phyloP scores from a whole-genome alignment of 2,797 vertebrate species.

The Phrynocephalus vlangalii region DNA sequence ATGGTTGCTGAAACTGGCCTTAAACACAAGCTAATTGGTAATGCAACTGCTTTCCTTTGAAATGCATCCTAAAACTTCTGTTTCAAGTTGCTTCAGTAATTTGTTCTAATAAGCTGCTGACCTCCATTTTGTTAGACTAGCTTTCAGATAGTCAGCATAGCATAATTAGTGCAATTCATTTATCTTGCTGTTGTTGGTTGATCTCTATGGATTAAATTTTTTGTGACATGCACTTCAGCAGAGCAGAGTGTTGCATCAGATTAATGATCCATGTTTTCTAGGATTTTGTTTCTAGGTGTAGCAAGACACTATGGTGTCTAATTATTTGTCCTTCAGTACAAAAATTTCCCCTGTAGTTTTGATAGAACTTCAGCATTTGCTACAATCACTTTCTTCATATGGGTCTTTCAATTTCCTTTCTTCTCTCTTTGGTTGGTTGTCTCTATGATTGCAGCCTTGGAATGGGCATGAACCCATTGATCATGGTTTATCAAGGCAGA shows the following conservation, averaged over 20 bases:
- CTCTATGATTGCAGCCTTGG: not conserved
- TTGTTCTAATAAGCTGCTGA: slow-evolving; percentile 21
- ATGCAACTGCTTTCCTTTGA: slow-evolving; percentile 42
- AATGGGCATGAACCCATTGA: too few species aligned
- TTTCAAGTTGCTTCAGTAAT: slow-evolving; percentile 17
- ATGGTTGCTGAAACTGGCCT: slow-evolving; percentile 29
- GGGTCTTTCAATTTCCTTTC: not conserved
- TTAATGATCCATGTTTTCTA: not conserved
- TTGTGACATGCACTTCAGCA: not conserved
- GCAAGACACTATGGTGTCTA: not conserved
- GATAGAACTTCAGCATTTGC: not conserved
- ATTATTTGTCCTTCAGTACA: too few species aligned
- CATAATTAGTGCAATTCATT: slow-evolving; percentile 7
- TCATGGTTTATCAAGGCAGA: too few species aligned
- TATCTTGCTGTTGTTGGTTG: not conserved
- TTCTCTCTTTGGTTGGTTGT: not conserved
- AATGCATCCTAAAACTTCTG: slow-evolving; percentile 26
- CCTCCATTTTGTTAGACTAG: not conserved
- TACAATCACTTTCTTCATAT: not conserved
- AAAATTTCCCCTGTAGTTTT: too few species aligned
- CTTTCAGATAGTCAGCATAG: not conserved
- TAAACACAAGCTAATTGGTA: slow-evolving; percentile 16
- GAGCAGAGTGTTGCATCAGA: not conserved
- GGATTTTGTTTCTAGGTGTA: not conserved
- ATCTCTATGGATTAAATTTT: not conserved